Evolutionary conservation across 2,797 vertebrate species (phyloP).

Genomic region (Merluccius polli): DNA sequence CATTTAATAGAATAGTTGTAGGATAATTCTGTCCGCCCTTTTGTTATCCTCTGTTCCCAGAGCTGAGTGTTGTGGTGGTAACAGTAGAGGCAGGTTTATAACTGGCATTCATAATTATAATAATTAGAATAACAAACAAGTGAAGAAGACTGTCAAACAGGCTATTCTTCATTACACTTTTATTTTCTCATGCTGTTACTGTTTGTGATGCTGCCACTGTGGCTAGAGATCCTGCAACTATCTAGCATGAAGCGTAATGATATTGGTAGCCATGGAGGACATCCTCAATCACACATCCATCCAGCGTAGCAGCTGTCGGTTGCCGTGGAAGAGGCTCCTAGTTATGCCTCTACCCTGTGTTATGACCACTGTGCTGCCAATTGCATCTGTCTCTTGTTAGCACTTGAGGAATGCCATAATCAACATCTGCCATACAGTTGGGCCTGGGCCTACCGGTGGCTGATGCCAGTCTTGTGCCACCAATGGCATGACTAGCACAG

Average conservation of each 20-base stretch:
- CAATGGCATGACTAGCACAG: background rate
- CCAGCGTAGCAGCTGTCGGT: background rate
- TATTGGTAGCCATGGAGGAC: background rate
- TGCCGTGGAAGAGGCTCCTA: background rate
- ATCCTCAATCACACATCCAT: background rate
- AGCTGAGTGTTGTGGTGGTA: background rate
- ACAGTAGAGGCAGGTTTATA: background rate
- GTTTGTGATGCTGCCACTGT: background rate
- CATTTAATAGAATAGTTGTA: background rate
- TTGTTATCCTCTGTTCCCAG: background rate
- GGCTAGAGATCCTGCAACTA: background rate
- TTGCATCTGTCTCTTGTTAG: background rate
- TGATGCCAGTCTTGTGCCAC: background rate
- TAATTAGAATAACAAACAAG: background rate
- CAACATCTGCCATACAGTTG: background rate
- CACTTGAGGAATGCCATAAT: background rate
- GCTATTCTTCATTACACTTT: background rate
- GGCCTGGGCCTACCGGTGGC: background rate
- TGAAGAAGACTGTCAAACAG: background rate
- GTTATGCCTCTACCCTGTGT: background rate
- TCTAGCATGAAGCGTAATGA: background rate
- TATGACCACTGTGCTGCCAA: background rate
- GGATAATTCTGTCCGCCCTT: background rate
- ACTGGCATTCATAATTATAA: background rate
- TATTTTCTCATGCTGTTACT: background rate